Evolutionary conservation across 2,888 invertebrate genomes (phyloP).

Genomic region (Limnephilus rhombicus): DNA sequence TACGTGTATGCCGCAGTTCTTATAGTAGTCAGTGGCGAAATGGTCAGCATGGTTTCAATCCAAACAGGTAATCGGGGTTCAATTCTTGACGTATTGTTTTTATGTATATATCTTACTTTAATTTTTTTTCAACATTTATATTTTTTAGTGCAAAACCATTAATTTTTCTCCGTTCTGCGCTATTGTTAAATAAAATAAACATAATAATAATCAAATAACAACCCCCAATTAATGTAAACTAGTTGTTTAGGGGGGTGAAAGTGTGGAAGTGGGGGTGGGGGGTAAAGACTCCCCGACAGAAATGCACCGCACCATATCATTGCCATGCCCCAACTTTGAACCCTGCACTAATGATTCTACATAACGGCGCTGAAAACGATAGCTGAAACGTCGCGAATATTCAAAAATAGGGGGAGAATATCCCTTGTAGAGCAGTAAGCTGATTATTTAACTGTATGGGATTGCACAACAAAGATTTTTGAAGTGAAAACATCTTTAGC

Average conservation of each 20-base stretch:
- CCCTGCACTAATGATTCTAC: conserved; percentile 54
- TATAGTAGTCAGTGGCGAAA: too few relatives aligned
- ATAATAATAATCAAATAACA: too few relatives aligned
- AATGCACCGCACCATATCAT: conserved; percentile 9
- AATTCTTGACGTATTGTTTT: too few relatives aligned
- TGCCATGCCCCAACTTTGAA: conserved; percentile 14
- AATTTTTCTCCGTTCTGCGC: too few relatives aligned
- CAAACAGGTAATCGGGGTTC: too few relatives aligned
- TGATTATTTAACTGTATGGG: background rate
- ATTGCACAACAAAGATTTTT: background rate
- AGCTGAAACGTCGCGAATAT: conserved; percentile 50
- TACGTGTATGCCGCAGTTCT: too few relatives aligned
- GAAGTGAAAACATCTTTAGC: too few relatives aligned
- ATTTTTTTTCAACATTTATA: too few relatives aligned
- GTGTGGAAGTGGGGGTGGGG: background rate
- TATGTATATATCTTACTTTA: too few relatives aligned
- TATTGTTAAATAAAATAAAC: too few relatives aligned
- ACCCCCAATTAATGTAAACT: background rate
- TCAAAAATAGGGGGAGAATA: conserved; percentile 12
- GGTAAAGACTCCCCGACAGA: background rate
- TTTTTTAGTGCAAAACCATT: too few relatives aligned
- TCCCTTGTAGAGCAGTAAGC: background rate
- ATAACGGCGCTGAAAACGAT: conserved; percentile 51
- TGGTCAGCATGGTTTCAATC: too few relatives aligned
- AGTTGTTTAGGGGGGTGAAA: background rate